These are phyloP conservation scores for Apeltes quadracus DNA, from an alignment of 2,113 vertebrate genomes.

Conservation along the genomic window DNA sequence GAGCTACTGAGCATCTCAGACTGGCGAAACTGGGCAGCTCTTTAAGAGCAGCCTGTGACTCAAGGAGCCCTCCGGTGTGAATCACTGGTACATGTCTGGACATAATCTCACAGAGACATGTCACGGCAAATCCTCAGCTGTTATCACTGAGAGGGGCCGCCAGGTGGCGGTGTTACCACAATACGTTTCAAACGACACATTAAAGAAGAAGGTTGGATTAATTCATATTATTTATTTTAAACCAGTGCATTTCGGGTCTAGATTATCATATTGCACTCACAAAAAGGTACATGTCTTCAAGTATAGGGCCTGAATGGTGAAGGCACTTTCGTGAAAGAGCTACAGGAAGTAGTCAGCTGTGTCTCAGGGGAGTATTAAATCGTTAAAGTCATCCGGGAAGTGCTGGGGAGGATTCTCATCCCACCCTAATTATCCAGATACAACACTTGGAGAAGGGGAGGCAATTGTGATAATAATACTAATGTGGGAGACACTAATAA, in stretches of 20 bases:
- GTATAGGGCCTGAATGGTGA: not conserved
- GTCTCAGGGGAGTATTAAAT: slow-evolving; percentile 24
- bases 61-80: slow-evolving; percentile 38
- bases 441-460: not conserved
- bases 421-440: slow-evolving; percentile 12
- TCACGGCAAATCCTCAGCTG: slow-evolving; percentile 59
- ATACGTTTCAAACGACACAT: not conserved
- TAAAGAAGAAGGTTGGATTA: not conserved
- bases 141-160: slow-evolving; percentile 24
- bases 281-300: not conserved
- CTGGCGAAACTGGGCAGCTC: not conserved
- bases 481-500: slow-evolving; percentile 5
- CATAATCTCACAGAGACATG: slow-evolving; percentile 72
- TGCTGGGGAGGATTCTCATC: slow-evolving; percentile 21
- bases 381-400: slow-evolving; percentile 38
- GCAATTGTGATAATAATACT: slow-evolving; percentile 11
- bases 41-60: slow-evolving; percentile 50
- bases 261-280: not conserved
- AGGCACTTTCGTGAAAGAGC: not conserved
- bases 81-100: slow-evolving; percentile 73
- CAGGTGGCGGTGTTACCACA: slow-evolving; percentile 35
- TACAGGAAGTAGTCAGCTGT: slow-evolving; percentile 24
- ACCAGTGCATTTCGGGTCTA: not conserved
- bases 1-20: slow-evolving; percentile 2
- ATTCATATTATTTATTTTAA: not conserved